Evolutionary conservation across 2,797 vertebrate genomes (phyloP), one percentile per base, ranked within the genome.

Genomic region (Percopsis omiscomaycus): DNA sequence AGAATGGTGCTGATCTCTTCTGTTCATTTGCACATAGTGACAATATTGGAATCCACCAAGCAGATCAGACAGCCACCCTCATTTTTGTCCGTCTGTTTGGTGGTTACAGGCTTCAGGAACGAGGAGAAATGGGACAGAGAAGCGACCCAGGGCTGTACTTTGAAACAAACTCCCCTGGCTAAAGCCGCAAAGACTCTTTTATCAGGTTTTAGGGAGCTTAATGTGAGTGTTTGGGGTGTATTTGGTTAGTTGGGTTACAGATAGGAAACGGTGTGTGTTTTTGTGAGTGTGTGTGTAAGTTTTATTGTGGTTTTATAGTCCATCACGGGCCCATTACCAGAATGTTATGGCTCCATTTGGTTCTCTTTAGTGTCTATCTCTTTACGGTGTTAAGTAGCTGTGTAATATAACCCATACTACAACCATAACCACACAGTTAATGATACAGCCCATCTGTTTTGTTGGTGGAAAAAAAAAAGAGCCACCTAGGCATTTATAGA

Each of bases 231-330:
- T 64, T 13, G 15, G 54, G 11, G 37, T 27, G 55, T 22, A 16
- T 45, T 22, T 57, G 55, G 15, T n/a, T 55, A 15, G 2, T 3
- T 45, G 55, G 10, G 55, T 44, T 45, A 22, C 37, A 22, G 2
- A 37, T 1, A 1, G 3, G 4, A 1, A n/a, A 15, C 4, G 1
- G 13, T 30, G 54, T 28, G 53, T 55, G 53, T 13, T 29, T 37
- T 13, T 13, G 53, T 22, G 53, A 8, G 29, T 3, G 54, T 22
- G 53, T 15, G 29, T 1, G 54, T 32, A 3, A 4, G 29, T 76
- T 86, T 83, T 74, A 82, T 70, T 77, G 67, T 78, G 73, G 59
- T 66, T 84, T 86, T 82, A 87, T 80, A 68, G 79, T 81, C 77
- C 73, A 84, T 80, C 81, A 81, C 61, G 58, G 80, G 80, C 62